Base-by-base conservation (phyloP, 2,888 invertebrate species). In the Acleris cristana region DNA sequence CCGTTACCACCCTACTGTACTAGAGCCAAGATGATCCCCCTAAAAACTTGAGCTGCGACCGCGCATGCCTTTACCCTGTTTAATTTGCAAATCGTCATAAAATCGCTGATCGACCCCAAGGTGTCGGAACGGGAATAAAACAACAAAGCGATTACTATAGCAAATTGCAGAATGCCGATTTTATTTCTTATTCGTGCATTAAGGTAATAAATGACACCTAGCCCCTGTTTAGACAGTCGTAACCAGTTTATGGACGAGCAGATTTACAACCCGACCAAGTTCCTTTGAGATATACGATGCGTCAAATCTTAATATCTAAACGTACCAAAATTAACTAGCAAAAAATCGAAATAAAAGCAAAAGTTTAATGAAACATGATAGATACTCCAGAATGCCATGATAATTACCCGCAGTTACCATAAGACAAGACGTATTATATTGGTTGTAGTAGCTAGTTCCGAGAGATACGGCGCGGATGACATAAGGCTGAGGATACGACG, bases 401-500 rank as follows among this genome's bases (percentile, higher is more conserved):
- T 84, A 83, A 87, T 84, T 84, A 78, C 73, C 76, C 76, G 71
- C 79, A 86, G 86, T 85, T 84, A 86, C 84, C 89, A 88, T 88
- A 89, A 90, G 87, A 90, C 87, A 89, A 90, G 87, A 83, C 76
- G 85, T 85, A 86, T 90, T 89, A 0, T 90, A 90, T 88, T 87
- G 86, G 86, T 80, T 81, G 88, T 85, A 86, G 86, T 86, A 86
- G 10, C 86, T 86, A 86, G 89, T 88, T 89, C 90, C 83, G 78
- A 85, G 88, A 87, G 87, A 88, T 89, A 88, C 80, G 83, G 89
- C 80, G 86, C 88, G 87, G 90, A 90, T 92, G 91, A 90, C 91
- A 91, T 90, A 90, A 90, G 91, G 87, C 85, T 77, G 89, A 86
- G 85, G 90, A 90, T 90, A 90, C 90, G 86, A 90, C 92, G 89